Base-by-base conservation (phyloP, 2,113 vertebrate genomes). In the Misgurnus mizolepis region DNA sequence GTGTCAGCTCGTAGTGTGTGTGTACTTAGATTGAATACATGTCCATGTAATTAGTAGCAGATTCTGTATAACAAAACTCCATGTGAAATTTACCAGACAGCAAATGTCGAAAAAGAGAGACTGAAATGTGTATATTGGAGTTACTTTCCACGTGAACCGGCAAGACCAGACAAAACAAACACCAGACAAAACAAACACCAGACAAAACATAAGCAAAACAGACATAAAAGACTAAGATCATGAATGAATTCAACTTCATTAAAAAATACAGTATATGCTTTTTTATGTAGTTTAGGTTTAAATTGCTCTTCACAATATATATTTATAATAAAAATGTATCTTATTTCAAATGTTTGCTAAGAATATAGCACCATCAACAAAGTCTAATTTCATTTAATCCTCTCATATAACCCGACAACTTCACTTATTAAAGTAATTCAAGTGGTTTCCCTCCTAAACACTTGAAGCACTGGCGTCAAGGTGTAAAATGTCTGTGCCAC, bases 111-210 rank as follows among this genome's bases (percentile, higher is more conserved):
- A 66, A 65, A 80, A 27, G 65, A 10, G 41, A 47, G 18, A 45
- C 77, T 65, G 73, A 67, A 49, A 50, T 60, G 86, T 90, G 89
- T 91, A 86, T 81, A 74, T 85, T 83, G 76, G 83, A 61, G 87
- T 88, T 34, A 89, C 87, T 86, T 90, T 90, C 88, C 89, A 66
- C 65, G 87, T 88, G 80, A 85, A 71, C 85, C 83, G 85, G 86
- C 89, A 64, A 69, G 87, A 87, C 86, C 84, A 91, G 86, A 85
- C 68, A 82, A 60, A 81, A 76, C 72, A 72, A 56, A 67, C 64
- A 67, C 40, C 10, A 50, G 12, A 50, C 49, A 50, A 1, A 49
- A 49, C 47, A 8, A 49, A 14, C 50, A 60, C 3, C 47, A 80
- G 43, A 84, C 53, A 80, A 60, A 82, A 82, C 39, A 83, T 34